Evolutionary conservation across 2,888 invertebrate genomes (phyloP), one percentile per base, ranked within the genome.

Genomic region (Eubasilissa splendida): DNA sequence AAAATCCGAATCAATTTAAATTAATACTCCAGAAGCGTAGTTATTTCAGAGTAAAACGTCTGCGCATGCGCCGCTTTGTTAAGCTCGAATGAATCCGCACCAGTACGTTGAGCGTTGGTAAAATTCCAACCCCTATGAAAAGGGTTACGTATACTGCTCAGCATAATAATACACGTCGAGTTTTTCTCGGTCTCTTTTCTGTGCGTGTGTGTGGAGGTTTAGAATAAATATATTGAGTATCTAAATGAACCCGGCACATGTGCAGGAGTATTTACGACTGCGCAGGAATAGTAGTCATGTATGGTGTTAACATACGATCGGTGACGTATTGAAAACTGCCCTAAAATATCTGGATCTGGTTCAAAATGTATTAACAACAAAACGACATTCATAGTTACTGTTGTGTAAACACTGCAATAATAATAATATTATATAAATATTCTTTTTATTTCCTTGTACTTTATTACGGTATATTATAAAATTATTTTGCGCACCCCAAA

Each of bases 1-100:
- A 75, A 42, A 42, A 42, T 42, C 42, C 59, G 56, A 79, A 79
- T 79, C 79, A 79, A 79, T 79, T 79, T 79, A 76, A 79, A 79
- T 79, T 75, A 79, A 79, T 75, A 75, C 75, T 59, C 66, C 54
- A 53, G 9, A 22, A 11, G 42, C 53, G 9, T 42, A 22, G 53
- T 5, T 52, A 14, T 71, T 73, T n/a, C 7, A 73, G 42, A 54
- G 42, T 70, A 70, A 53, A 50, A 33, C 12, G 56, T 33, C 3
- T 5, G 42, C 58, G 58, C 71, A 42, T 33, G 71, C 71, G 58
- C 50, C 56, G 12, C 8, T 73, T 73, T 42, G 14, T 14, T 68
- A 56, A 73, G 71, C 71, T 73, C 71, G 71, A 73, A 73, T 73
- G 71, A 73, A 73, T 73, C 58, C 33, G 56, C 14, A 42, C 56